A percentile compares a stretch with the other conserved stretches of the same genome.
Evolutionary conservation across 2,888 invertebrate genomes (phyloP).

Genomic region (Chrysina gloriosa): DNA sequence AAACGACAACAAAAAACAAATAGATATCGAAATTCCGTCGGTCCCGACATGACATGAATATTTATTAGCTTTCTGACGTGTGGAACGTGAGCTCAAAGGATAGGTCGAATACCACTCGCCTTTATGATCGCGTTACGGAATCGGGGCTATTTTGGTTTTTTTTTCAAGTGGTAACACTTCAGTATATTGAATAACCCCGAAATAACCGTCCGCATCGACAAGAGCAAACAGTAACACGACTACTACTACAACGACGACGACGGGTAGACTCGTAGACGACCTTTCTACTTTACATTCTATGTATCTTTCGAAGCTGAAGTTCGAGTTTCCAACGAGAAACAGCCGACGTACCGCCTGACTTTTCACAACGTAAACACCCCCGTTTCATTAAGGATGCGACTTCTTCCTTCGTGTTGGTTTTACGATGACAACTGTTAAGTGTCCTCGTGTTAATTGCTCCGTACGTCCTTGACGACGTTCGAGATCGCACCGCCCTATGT

Average conservation of each 20-base stretch:
- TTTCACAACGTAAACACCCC: constrained; percentile 33
- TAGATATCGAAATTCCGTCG: not conserved
- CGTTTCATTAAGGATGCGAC: constrained; percentile 47
- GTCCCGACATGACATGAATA: not conserved
- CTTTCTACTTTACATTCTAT: constrained; percentile 14
- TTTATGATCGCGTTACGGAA: constrained; percentile 1
- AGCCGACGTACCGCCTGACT: not conserved
- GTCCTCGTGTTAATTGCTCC: constrained; percentile 55
- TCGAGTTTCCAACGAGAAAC: not conserved
- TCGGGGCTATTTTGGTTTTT: constrained; percentile 22
- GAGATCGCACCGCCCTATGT: constrained; percentile 44
- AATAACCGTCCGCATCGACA: constrained; percentile 1
- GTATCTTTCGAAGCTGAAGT: not conserved
- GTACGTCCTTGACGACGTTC: constrained; percentile 49
- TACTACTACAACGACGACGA: not conserved
- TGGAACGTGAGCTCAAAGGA: not conserved
- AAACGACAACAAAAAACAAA: no score
- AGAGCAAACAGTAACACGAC: constrained; percentile 7
- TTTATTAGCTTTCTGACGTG: not conserved
- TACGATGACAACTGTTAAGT: constrained; percentile 52
- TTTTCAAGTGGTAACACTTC: constrained; percentile 27
- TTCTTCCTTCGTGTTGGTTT: constrained; percentile 49
- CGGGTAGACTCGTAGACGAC: not conserved
- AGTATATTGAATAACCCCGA: constrained; percentile 20
- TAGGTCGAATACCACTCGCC: not conserved